Base-by-base conservation (phyloP, 2,888 invertebrate species). In the Neoitamus cyanurus region DNA sequence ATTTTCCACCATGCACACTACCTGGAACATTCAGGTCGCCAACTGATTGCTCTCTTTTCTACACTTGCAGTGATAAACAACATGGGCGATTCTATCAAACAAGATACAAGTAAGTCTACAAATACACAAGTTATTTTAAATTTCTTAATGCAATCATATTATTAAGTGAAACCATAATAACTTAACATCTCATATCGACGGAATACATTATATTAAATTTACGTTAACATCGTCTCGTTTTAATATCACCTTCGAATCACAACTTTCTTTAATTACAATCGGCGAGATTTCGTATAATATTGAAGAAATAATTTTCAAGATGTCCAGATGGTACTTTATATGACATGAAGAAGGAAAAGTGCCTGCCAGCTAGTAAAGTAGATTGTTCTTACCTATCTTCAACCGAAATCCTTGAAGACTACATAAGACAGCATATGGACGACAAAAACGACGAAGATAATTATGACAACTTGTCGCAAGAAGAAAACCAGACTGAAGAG, bases 11-110 rank as follows among this genome's bases (percentile, higher is more conserved):
- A 2, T 92, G 92, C 86, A 85, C 87, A 3, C 87, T 88, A 72
- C 89, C 89, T 70, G 92, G 92, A 46, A 88, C 88, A 20, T 92
- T 90, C 85, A 87, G 90, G 37, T 90, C 90, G 1, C 89, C 89
- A n/a, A 87, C 87, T 2, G 90, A 92, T 86, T 92, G 92, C 82
- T 88, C 89, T 0, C 84, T 91, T 11, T 92, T 92, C 85, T 92
- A 92, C 85, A 90, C 89, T 0, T 92, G 92, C 86, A 89, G 88
- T 30, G 86, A 88, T 31, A 90, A 89, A 69, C 83, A 86, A 0
- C 89, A 88, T 84, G 90, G 90, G 7, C 88, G 88, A 5, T 90
- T 90, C 86, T 86, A 89, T 84, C 92, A 91, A 83, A 90, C 88
- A 1, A 89, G 92, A 77, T 90, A 88, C 84, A 90, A 89, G 89